Evolutionary conservation across 2,888 invertebrate genomes (phyloP), one percentile per base, ranked within the genome.

Genomic region (Caenorhabditis sp.): DNA sequence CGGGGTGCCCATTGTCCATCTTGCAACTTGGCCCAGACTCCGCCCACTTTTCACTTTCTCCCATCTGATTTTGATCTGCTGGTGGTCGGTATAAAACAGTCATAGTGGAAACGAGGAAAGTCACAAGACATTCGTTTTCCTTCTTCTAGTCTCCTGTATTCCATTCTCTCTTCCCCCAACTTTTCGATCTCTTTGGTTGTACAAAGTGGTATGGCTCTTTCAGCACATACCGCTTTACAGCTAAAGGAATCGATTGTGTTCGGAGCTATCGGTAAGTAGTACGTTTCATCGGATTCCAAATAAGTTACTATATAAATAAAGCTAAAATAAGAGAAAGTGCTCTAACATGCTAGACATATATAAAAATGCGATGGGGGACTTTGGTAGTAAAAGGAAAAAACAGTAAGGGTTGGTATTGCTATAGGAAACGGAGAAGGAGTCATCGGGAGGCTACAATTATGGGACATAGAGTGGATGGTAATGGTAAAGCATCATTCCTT

Each of bases 161-260:
- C 24, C 19, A n/a, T 28, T 14, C 10, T 35, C 44, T 66, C 12
- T 14, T 54, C 12, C 24, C 19, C 26, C 54, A 19, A 51, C 14
- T 54, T 74, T 47, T 74, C 83, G 63, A 79, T 79, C 51, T 83
- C 83, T 83, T 83, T 83, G 83, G 83, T 83, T 83, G 83, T 83
- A 83, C 83, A 83, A 83, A 83, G 83, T 83, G 83, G 83, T 83
- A 83, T 83, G 83, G 56, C 22, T 31, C 49, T 28, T 28, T 14
- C n/a, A n/a, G 31, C 56, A 19, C 83, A 83, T 83, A 83, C 79
- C 79, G 75, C 83, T 83, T 83, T 83, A 69, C 83, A 64, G 66
- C 79, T 83, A 31, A 83, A 83, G 83, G 79, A 68, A 79, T 83
- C 63, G 83, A 47, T 38, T 61, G 51, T 19, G 26, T 47, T 35